These are phyloP conservation scores for Cataglyphis altisquamis DNA, from an alignment of 2,888 invertebrate species.

Conservation along the genomic window DNA sequence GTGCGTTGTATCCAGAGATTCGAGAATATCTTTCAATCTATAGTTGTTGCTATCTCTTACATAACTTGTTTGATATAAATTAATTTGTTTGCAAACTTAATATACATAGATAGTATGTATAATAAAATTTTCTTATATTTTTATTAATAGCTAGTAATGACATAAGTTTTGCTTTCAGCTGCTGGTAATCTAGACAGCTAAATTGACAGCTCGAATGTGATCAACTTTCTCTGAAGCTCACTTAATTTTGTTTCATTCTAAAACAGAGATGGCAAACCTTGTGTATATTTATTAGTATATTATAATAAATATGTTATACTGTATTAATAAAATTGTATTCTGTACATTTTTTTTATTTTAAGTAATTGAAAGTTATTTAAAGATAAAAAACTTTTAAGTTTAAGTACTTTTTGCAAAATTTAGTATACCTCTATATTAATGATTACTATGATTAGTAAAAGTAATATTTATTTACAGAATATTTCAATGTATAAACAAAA, in stretches of 20 bases:
- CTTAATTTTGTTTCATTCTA: neutral
- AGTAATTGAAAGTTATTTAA: neutral
- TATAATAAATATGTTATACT: neutral
- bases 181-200: conserved; percentile 19
- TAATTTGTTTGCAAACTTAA: neutral
- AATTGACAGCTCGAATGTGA: neutral
- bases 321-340: neutral
- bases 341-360: neutral
- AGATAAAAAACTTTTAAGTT: neutral
- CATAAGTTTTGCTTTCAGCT: neutral
- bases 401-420: neutral
- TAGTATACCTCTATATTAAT: neutral
- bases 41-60: neutral
- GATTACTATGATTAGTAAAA: neutral
- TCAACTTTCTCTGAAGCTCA: neutral
- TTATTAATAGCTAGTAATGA: neutral
- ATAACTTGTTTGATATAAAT: neutral
- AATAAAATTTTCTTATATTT: neutral
- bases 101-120: neutral
- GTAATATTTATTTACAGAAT: neutral
- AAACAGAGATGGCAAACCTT: conserved; percentile 46
- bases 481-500: neutral
- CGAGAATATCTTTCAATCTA: neutral
- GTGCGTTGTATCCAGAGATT: neutral
- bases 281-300: conserved; percentile 10